phyloP scores from a whole-genome alignment of 2,113 vertebrate species.

The Melanocharis versteri region DNA sequence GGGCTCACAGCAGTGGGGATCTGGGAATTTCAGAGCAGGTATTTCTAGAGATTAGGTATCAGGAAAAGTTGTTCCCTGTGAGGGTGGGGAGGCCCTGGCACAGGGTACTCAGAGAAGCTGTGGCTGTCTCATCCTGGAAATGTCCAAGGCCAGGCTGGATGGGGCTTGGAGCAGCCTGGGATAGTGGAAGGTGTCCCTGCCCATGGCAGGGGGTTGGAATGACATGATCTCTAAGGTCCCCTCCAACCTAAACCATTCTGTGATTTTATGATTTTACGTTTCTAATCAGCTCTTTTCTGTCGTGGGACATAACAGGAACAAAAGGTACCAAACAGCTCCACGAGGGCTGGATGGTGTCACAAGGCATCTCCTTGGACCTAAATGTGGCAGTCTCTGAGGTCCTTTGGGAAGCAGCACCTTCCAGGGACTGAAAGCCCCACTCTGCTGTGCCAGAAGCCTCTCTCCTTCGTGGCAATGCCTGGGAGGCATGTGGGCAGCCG shows the following conservation, averaged over 20 bases:
- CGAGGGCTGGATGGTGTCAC: neutral
- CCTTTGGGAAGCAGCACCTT: neutral
- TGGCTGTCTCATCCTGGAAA: neutral
- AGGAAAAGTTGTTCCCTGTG: too few species aligned
- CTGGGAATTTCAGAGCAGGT: neutral
- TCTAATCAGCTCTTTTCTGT: neutral
- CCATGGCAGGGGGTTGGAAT: neutral
- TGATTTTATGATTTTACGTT: neutral
- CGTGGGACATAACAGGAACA: neutral
- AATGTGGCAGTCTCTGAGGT: fast-evolving
- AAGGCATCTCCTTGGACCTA: neutral
- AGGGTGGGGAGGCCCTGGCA: neutral
- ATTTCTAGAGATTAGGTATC: neutral
- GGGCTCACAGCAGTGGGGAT: neutral
- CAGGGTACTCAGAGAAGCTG: neutral
- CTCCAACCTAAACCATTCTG: neutral
- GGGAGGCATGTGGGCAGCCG: neutral
- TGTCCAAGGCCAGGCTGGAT: neutral
- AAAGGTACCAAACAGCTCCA: neutral
- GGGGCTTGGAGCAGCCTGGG: neutral
- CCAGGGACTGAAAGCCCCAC: neutral
- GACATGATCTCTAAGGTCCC: neutral
- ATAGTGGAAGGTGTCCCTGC: neutral
- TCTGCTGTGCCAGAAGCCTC: neutral
- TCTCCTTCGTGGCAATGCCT: neutral